Evolutionary conservation across 2,888 invertebrate species (phyloP), one percentile per base, ranked within the genome.

Genomic region (Gastracanthus pulcherrimus): DNA sequence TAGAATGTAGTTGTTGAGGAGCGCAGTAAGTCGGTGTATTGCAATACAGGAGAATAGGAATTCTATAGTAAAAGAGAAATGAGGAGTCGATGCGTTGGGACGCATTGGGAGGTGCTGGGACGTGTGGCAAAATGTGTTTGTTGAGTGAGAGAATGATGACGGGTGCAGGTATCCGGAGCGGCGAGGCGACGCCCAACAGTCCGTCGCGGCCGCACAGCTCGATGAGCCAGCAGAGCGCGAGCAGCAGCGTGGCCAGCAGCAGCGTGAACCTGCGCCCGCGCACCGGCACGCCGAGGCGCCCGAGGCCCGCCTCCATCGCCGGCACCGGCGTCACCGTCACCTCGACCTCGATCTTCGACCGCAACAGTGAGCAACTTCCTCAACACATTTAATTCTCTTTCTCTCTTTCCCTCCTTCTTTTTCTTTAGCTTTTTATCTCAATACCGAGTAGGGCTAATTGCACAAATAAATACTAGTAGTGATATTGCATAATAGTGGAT

Each of bases 131-230:
- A 26, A 5, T 26, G 29, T 41, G 26, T n/a, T n/a, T n/a, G n/a
- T n/a, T n/a, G 11, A 72, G 34, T 36, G 38, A 71, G 58, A 55
- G 77, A 74, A 45, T 85, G 87, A 86, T 83, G 26, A 45, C 36
- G 16, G n/a, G 41, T 85, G 83, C 93, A 95, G 95, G 95, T 92
- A 93, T 94, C 87, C 94, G 95, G 87, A 95, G 95, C 86, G 96
- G 96, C 86, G 96, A 96, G 89, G 94, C 94, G 86, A 96, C 96
- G 84, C 96, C 96, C 83, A 93, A 90, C 93, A 95, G 94, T 87
- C 94, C 95, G 83, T 97, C 97, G 87, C 94, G 97, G 91, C 97
- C 97, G 84, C 96, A 96, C 92, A 97, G 97, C 93, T 96, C 97
- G 87, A 94, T 97, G 93, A 97, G 96, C 90, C 94, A 94, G 89